A percentile compares a stretch with the other conserved stretches of the same genome.
These are phyloP conservation scores for Aphyosemion australe DNA, from an alignment of 2,113 vertebrate genomes.

Conservation along the genomic window DNA sequence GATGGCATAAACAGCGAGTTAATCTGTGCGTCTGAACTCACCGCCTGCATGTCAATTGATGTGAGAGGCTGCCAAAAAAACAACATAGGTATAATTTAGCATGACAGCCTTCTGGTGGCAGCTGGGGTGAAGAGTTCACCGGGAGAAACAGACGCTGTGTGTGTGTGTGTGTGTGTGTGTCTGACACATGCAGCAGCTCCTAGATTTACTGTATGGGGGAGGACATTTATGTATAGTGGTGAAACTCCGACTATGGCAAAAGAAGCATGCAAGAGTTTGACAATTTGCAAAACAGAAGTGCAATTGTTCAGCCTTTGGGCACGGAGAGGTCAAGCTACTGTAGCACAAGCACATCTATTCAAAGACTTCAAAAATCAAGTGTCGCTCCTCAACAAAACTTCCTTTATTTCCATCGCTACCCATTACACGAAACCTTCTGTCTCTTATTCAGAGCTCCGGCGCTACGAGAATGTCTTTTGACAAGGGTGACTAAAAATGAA, in stretches of 20 bases:
- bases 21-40: slow-evolving; percentile 66
- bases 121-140: slow-evolving; percentile 73
- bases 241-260: slow-evolving; percentile 32
- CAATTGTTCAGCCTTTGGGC: slow-evolving; percentile 49
- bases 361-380: slow-evolving; percentile 63
- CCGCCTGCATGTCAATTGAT: slow-evolving; percentile 66
- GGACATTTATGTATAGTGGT: slow-evolving; percentile 29
- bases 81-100: slow-evolving; percentile 62
- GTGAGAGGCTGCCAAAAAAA: slow-evolving; percentile 45
- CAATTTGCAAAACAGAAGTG: slow-evolving; percentile 45
- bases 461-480: slow-evolving; percentile 60
- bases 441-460: slow-evolving; percentile 37
- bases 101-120: slow-evolving; percentile 57
- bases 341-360: slow-evolving; percentile 63
- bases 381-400: slow-evolving; percentile 49
- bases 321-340: slow-evolving; percentile 55
- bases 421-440: slow-evolving; percentile 54
- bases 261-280: slow-evolving; percentile 42
- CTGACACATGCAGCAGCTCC: slow-evolving; percentile 2
- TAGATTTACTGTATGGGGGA: slow-evolving; percentile 25
- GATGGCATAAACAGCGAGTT: slow-evolving; percentile 44
- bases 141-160: slow-evolving; percentile 12
- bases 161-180: slow-evolving; percentile 8
- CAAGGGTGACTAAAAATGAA: slow-evolving; percentile 57
- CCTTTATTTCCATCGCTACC: slow-evolving; percentile 45